These are phyloP conservation scores for Campylomormyrus numenius DNA, from an alignment of 2,113 vertebrate genomes.

Conservation along the genomic window DNA sequence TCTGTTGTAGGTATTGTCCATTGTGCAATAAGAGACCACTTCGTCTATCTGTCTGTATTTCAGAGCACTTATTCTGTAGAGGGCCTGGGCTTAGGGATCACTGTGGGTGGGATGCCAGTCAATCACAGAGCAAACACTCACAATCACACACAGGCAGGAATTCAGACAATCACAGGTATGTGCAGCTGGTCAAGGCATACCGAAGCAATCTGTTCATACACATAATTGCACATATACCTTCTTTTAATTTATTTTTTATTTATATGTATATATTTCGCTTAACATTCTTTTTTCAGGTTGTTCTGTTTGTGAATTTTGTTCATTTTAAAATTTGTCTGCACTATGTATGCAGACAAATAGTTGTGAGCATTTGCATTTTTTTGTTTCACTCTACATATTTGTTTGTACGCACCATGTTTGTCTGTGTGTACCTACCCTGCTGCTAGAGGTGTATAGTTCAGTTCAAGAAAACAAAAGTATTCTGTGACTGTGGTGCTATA, in stretches of 20 bases:
- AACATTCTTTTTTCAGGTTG: too few relatives aligned
- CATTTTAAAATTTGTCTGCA: neutral
- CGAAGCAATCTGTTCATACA: neutral
- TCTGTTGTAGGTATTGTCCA: neutral
- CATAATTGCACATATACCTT: neutral
- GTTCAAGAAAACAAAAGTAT: neutral
- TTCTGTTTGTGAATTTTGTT: too few relatives aligned
- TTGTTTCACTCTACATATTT: neutral
- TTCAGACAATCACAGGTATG: neutral
- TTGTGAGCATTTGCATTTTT: neutral
- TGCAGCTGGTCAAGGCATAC: neutral
- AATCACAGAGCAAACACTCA: neutral
- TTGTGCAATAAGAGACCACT: neutral
- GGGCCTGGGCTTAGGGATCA: neutral
- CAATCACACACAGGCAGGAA: neutral
- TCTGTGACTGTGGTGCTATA: neutral
- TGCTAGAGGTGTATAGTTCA: neutral
- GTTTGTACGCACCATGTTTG: neutral
- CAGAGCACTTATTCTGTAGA: neutral
- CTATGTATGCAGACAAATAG: neutral
- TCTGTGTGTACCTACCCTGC: neutral
- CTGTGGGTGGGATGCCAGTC: neutral
- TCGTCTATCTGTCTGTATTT: neutral
- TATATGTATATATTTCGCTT: too few relatives aligned
- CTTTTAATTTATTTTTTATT: too few relatives aligned